Evolutionary conservation across 2,113 vertebrate genomes (phyloP), one percentile per base, ranked within the genome.

Genomic region (Ctenomys sociabilis): DNA sequence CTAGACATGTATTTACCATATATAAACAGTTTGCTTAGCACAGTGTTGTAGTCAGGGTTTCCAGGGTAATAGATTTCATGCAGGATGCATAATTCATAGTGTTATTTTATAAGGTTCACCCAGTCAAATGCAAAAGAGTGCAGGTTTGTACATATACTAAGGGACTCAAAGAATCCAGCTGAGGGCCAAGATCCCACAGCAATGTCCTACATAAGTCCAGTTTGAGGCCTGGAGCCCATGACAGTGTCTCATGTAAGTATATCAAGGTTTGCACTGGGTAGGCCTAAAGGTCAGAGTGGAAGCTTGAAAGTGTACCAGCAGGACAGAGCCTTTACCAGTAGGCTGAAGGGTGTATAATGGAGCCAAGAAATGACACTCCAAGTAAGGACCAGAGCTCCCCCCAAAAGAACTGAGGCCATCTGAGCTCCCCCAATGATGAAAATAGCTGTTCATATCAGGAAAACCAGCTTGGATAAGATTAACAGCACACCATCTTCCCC

Each of bases 1-100:
- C 37, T 72, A 86, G 68, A 54, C 70, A 40, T 68, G 90, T 64
- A 84, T 84, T 64, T 92, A 85, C 19, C 28, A 8, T 90, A 32
- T 61, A 14, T 77, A 45, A 92, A 92, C n/a, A 95, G 85, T 61
- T 94, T 61, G 35, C 16, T 90, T 93, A 64, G 54, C 37, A 61
- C 54, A 81, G 3, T 54, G 17, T 19, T 70, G 35, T 70, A 70
- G 35, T 70, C 68, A 37, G 35, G 68, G 17, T 8, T 70, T 35
- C 17, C 66, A 35, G 32, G 66, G 64, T 8, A 35, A 7, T 19
- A 70, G 14, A 70, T 70, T 70, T 70, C n/a, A n/a, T 70, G 16
- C 2, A 70, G 35, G 68, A 70, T 3, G 19, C 16, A 9, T 70
- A 70, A 70, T 37, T 70, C 19, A 70, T 37, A 37, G 7, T 17